A percentile compares a stretch with the other conserved stretches of the same genome.
Evolutionary conservation across 2,113 vertebrate species (phyloP).

Genomic region (Casuarius casuarius): DNA sequence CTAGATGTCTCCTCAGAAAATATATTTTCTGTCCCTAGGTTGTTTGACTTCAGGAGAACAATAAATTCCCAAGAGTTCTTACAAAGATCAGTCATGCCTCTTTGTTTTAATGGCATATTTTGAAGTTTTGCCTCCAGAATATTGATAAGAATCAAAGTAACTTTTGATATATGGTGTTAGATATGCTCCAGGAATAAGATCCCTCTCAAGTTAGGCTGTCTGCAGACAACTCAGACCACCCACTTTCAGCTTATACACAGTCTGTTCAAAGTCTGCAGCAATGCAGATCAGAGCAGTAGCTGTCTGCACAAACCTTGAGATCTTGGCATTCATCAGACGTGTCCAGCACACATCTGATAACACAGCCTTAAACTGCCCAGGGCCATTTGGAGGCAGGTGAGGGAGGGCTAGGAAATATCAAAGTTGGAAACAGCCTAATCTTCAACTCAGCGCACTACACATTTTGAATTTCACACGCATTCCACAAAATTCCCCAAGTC

Average conservation of each 20-base stretch:
- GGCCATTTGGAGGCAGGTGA: slow-evolving; percentile 59
- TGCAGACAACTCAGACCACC: slow-evolving; percentile 68
- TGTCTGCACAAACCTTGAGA: slow-evolving; percentile 49
- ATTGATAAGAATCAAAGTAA: slow-evolving; percentile 69
- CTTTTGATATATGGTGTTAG: slow-evolving; percentile 68
- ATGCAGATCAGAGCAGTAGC: slow-evolving; percentile 53
- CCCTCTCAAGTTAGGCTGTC: slow-evolving; percentile 65
- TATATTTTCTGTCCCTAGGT: slow-evolving; percentile 31
- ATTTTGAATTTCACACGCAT: slow-evolving; percentile 66
- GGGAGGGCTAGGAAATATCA: slow-evolving; percentile 43
- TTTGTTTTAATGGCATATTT: slow-evolving; percentile 66
- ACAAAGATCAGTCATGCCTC: slow-evolving; percentile 45
- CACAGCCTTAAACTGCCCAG: slow-evolving; percentile 34
- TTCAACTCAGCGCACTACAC: slow-evolving; percentile 33
- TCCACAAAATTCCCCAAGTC: slow-evolving; percentile 54
- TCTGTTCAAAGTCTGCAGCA: slow-evolving; percentile 52
- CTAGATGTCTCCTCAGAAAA: slow-evolving; percentile 26
- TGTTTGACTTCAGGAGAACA: slow-evolving; percentile 40
- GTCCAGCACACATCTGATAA: slow-evolving; percentile 42
- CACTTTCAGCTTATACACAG: slow-evolving; percentile 48
- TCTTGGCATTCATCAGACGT: slow-evolving; percentile 47
- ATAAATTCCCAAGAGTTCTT: slow-evolving; percentile 57
- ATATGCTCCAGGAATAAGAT: slow-evolving; percentile 64
- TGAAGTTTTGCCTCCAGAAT: slow-evolving; percentile 61
- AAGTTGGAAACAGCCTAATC: slow-evolving; percentile 46